Base-by-base conservation (phyloP, 2,797 vertebrate species). In the Macropodus opercularis region DNA sequence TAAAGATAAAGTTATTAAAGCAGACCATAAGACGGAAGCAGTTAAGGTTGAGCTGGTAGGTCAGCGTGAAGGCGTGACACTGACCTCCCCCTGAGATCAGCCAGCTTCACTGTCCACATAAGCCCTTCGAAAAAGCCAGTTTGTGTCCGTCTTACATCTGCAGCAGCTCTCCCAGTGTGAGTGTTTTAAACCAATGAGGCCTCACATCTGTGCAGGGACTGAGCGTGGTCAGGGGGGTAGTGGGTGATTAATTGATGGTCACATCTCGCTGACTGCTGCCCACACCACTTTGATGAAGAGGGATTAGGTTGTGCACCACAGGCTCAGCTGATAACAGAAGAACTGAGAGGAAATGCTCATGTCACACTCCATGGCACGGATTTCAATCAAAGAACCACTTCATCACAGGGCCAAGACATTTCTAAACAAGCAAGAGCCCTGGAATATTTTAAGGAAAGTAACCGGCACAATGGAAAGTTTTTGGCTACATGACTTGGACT, bases 281-380 rank as follows among this genome's bases (percentile, higher is more conserved):
- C 87, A 89, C 87, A 85, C 78, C 31, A 80, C 89, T 92, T 87
- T 93, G 93, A 94, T 92, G 92, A 94, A 94, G 93, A 94, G 91
- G 87, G 91, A 94, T 94, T 92, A 85, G 91, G 83, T 75, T 86
- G 89, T 90, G 90, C 90, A 87, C 87, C 85, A 84, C 36, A 44
- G 80, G 86, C 89, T 87, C 89, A 87, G 88, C 75, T 92, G 89
- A 90, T 87, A 90, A 89, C 88, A 81, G 83, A 81, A 84, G 87
- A 89, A 85, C 75, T 62, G 85, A 87, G 80, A 90, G 89, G 89
- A 84, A 87, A 82, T 81, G 83, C 88, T 86, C 23, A 12, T 77
- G 85, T 85, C 85, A 88, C 75, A 69, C 85, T 87, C 83, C 72
- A 60, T 87, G 86, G 85, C 86, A 87, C 85, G 85, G 80, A 83